These are phyloP conservation scores for Sorex maritimensis DNA, from an alignment of 2,797 vertebrate species.

Conservation along the genomic window DNA sequence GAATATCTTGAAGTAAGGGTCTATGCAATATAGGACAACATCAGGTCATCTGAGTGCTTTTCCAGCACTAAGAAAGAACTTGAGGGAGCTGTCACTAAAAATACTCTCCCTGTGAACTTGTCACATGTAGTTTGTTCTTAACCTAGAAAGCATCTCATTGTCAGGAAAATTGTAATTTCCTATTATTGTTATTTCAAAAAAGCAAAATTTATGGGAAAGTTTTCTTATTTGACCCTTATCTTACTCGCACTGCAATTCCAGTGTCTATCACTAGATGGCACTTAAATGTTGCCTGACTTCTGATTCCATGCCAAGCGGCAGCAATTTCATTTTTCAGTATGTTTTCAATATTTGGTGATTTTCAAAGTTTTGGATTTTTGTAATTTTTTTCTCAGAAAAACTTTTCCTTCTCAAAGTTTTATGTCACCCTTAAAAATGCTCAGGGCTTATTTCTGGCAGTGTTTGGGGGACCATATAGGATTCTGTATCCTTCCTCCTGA, in stretches of 20 bases:
- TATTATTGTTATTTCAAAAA: constrained; percentile 36
- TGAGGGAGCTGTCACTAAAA: neutral
- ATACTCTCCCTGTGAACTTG: neutral
- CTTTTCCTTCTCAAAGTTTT: neutral
- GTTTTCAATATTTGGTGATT: neutral
- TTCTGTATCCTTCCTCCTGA: neutral
- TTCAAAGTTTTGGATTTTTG: neutral
- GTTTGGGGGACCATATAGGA: neutral
- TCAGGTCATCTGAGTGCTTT: no score
- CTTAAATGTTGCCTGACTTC: fast-evolving
- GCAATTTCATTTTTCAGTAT: neutral
- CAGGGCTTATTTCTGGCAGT: no score
- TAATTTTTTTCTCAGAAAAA: neutral
- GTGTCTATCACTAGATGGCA: neutral
- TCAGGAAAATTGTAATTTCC: neutral
- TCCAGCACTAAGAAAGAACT: neutral
- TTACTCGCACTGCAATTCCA: neutral
- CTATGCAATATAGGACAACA: neutral
- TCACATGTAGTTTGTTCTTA: neutral
- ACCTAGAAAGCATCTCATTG: neutral
- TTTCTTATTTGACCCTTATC: neutral
- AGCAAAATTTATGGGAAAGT: neutral
- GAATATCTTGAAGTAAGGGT: neutral
- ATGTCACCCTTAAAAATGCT: neutral
- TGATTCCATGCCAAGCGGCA: fast-evolving